phyloP scores from a whole-genome alignment of 2,797 vertebrate genomes.

The Periparus ater region DNA sequence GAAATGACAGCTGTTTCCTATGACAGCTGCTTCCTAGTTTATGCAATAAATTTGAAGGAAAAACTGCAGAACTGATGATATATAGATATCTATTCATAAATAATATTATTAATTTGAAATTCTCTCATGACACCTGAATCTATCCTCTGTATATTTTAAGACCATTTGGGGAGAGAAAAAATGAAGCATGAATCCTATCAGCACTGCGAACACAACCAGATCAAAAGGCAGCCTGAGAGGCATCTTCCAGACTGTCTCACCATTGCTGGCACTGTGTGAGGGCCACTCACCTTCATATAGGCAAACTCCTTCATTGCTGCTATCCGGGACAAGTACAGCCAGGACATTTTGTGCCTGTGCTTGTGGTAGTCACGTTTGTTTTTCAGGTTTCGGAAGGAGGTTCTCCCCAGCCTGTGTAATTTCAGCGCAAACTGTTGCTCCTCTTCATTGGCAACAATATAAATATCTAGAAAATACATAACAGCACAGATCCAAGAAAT shows the following conservation, averaged over 20 bases:
- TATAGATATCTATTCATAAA: background rate
- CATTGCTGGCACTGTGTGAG: background rate
- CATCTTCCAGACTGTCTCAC: background rate
- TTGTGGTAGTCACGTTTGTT: constrained; percentile 99
- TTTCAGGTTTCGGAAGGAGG: constrained; percentile 94
- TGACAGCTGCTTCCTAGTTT: background rate
- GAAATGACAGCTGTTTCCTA: background rate
- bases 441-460: constrained; percentile 90
- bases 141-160: background rate
- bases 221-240: background rate
- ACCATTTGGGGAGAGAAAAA: background rate
- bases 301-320: constrained; percentile 98
- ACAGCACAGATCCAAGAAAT: background rate
- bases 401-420: constrained; percentile 92
- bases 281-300: constrained; percentile 91
- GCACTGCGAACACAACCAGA: background rate
- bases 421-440: constrained; percentile 91
- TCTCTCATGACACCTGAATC: background rate
- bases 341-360: constrained; percentile 91
- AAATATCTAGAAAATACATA: constrained; percentile 84
- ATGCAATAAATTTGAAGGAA: background rate
- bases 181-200: background rate
- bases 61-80: background rate
- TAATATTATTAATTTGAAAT: background rate
- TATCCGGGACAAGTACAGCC: constrained; percentile 95